Conservation (phyloP, 64 coral and sea anemone species). For the Porites lutea region DNA sequence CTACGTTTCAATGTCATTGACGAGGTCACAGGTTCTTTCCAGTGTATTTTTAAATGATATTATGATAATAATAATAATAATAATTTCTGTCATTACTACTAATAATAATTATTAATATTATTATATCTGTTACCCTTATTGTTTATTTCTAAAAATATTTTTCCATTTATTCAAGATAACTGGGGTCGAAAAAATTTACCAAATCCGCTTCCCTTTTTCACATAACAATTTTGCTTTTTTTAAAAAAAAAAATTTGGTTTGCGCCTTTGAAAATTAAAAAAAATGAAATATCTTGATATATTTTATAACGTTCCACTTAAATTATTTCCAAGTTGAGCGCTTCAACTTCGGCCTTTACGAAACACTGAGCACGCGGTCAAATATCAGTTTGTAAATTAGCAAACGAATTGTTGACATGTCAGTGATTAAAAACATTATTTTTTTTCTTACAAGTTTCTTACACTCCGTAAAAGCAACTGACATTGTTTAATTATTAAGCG, state of each 20-base stretch:
- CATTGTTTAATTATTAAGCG: conserved; percentile 4
- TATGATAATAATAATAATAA: no score
- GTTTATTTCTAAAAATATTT: no score
- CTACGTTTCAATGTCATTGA: not conserved
- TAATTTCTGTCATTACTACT: not conserved
- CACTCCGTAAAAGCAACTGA: not conserved
- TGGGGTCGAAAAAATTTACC: no score
- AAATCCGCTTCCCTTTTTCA: not conserved
- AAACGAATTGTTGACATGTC: conserved; percentile 20
- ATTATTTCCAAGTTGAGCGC: not conserved
- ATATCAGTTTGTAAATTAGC: conserved; percentile 27
- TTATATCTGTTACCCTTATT: no score
- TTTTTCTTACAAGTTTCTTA: not conserved
- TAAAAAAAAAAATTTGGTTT: no score
- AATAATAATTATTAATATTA: no score
- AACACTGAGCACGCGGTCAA: not conserved
- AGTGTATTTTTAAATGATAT: no score
- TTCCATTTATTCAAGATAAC: no score
- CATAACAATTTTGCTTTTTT: no score
- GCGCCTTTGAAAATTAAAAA: no score
- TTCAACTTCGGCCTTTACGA: not conserved
- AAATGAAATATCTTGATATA: not conserved
- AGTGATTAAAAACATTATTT: not conserved
- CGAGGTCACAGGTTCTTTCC: not conserved
- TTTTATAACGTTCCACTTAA: not conserved